Evolutionary conservation across 2,797 vertebrate genomes (phyloP), one percentile per base, ranked within the genome.

Genomic region (Xiphorhynchus erythropygius): DNA sequence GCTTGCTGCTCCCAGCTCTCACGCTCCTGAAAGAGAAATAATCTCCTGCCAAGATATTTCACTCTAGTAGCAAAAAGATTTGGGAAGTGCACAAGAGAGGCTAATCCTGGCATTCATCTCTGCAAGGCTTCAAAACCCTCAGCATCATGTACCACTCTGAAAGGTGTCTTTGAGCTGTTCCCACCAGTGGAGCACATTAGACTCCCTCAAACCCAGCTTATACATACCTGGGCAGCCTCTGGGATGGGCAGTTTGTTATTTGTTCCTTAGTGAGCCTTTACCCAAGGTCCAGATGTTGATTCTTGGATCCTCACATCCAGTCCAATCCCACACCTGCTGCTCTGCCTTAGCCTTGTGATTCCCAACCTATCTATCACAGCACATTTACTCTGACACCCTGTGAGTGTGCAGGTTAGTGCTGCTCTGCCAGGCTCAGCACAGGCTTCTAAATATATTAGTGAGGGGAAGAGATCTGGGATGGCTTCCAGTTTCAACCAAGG

Each of bases 401-500:
- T 10, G 74, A 92, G 70, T 5, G 18, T 0, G 1, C 87, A 91
- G 91, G 82, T 87, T 89, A 60, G 85, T 33, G 82, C 91, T 83
- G 89, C 91, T 92, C 94, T 91, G 89, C 91, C 89, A 52, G 87
- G 64, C 83, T 96, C 93, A 86, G 96, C 57, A 19, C 93, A 93
- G 94, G 62, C 76, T 94, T 94, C 94, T 86, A 93, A 94, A 93
- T 90, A 86, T 88, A 94, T 93, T 85, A 95, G 87, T 13, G 83
- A 42, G 84, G 76, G 57, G 59, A 82, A 88, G 89, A 67, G 95
- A 80, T 83, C 94, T 94, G 94, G 96, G 93, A 94, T 81, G 82
- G 93, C 64, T 97, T 97, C 94, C 96, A 95, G 9, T 69, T 94
- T 74, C 42, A 74, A 91, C 87, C 95, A 93, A 95, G 94, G 95